These are phyloP conservation scores for Conus ventricosus DNA, from an alignment of 1,140 invertebrate genomes.

Conservation along the genomic window DNA sequence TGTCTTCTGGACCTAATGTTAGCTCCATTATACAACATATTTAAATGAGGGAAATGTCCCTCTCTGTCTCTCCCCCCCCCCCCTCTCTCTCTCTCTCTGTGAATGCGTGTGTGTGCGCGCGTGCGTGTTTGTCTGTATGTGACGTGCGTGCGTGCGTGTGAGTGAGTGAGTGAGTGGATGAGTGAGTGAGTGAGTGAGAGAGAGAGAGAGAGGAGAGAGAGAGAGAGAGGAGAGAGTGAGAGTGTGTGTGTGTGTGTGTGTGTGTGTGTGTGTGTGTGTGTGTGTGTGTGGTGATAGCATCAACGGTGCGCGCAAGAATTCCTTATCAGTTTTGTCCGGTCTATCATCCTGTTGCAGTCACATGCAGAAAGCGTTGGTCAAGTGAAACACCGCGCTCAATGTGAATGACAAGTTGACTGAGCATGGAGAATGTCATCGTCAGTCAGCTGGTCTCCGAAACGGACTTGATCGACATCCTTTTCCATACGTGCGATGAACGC, in stretches of 20 bases:
- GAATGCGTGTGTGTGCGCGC: not conserved
- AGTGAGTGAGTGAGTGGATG: not conserved
- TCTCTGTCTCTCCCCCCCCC: too few species aligned
- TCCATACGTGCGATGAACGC: constrained; percentile 22
- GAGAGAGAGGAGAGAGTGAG: too few species aligned
- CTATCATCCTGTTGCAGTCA: not conserved
- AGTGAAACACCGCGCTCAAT: not conserved
- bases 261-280: not conserved
- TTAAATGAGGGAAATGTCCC: too few species aligned
- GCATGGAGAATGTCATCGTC: constrained; percentile 29
- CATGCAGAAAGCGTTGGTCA: not conserved
- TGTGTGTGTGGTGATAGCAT: too few species aligned
- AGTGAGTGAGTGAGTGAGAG: too few species aligned
- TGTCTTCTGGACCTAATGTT: too few species aligned
- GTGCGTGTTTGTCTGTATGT: not conserved
- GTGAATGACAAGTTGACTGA: not conserved
- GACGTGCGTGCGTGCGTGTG: not conserved
- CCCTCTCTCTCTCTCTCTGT: not conserved
- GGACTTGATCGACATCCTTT: constrained; percentile 29
- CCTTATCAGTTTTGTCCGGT: too few species aligned
- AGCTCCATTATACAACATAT: too few species aligned
- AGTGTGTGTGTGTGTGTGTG: constrained; percentile 15
- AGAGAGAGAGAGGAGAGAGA: too few species aligned
- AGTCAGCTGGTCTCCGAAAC: constrained; percentile 22
- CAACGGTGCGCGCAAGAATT: too few species aligned